Conservation (phyloP, 2,888 invertebrate genomes). For the Orgyia antiqua region DNA sequence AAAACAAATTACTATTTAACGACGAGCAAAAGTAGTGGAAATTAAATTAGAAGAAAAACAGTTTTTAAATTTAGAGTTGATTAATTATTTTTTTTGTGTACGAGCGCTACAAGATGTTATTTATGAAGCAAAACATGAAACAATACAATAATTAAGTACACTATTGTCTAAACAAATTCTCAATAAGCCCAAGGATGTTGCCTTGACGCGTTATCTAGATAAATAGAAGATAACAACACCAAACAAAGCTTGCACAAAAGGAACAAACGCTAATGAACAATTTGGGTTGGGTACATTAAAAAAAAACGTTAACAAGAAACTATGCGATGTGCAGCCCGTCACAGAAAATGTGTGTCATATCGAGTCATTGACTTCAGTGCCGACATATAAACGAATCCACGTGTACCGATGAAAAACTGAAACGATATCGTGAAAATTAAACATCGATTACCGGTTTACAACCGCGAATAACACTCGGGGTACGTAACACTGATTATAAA, state of each 20-base stretch:
- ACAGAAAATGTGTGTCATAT: slow-evolving; percentile 74
- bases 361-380: slow-evolving; percentile 65
- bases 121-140: neutral
- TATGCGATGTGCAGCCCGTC: slow-evolving; percentile 58
- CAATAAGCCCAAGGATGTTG: slow-evolving; percentile 33
- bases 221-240: slow-evolving; percentile 33
- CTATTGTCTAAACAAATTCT: neutral
- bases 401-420: slow-evolving; percentile 50
- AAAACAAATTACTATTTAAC: too few relatives aligned
- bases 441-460: slow-evolving; percentile 3
- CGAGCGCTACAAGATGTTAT: too few relatives aligned
- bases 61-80: too few relatives aligned
- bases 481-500: slow-evolving; percentile 29
- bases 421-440: slow-evolving; percentile 29
- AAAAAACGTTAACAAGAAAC: slow-evolving; percentile 37
- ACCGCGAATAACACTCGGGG: neutral
- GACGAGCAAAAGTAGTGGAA: too few relatives aligned
- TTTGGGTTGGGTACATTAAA: slow-evolving; percentile 39
- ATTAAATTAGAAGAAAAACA: too few relatives aligned
- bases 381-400: slow-evolving; percentile 65
- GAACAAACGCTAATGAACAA: slow-evolving; percentile 35
- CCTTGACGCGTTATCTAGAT: slow-evolving; percentile 43
- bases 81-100: too few relatives aligned
- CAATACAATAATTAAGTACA: neutral
- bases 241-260: slow-evolving; percentile 29